Evolutionary conservation across 2,797 vertebrate genomes (phyloP).

Genomic region (Myiothlypis coronata): DNA sequence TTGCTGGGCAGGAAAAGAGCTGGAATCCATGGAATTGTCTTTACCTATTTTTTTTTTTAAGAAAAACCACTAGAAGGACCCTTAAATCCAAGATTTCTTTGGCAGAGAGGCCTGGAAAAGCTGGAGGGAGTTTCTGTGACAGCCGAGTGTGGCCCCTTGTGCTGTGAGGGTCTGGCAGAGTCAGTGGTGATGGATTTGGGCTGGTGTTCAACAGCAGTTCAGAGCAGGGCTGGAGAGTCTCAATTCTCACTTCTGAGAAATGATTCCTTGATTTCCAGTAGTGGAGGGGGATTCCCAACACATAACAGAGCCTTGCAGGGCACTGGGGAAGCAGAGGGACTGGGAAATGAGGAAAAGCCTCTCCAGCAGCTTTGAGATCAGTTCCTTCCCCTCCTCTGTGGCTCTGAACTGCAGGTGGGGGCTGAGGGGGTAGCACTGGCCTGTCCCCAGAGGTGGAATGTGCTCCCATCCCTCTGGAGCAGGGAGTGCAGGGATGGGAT

Average conservation of each 20-base stretch:
- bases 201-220: neutral
- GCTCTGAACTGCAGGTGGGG: neutral
- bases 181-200: neutral
- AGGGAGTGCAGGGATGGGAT: fast-evolving
- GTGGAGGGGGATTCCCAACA: neutral
- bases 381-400: neutral
- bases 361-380: neutral
- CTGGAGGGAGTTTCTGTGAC: constrained; percentile 25
- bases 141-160: neutral
- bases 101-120: neutral
- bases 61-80: neutral
- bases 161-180: neutral
- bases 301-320: neutral
- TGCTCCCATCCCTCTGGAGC: neutral
- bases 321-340: neutral
- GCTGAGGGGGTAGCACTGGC: neutral
- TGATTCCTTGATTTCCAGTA: neutral
- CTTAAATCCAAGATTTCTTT: constrained; percentile 13
- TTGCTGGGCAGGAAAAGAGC: neutral
- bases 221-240: neutral
- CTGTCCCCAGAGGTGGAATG: neutral
- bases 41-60: neutral
- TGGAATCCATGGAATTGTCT: neutral
- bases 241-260: neutral
- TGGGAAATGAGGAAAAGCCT: neutral